Base-by-base conservation (phyloP, 2,888 invertebrate species). In the Orchesella flavescens region DNA sequence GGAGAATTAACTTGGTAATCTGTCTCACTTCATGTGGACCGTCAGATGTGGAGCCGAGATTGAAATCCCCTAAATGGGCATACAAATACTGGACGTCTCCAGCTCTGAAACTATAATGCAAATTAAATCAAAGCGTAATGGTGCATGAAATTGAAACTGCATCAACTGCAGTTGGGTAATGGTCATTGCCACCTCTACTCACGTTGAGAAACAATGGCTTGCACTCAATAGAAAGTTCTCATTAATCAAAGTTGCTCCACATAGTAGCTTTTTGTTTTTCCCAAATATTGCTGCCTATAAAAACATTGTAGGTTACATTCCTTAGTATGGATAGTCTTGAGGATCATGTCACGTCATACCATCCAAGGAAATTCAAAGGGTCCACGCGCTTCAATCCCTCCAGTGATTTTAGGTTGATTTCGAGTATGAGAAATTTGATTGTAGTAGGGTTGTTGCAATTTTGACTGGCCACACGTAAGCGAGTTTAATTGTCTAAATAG, bases 141-240 rank as follows among this genome's bases (percentile, higher is more conserved):
- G 15, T 49, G 59, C n/a, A 34, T 13, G 5, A 44, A n/a, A 23
- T 72, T 72, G 7, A 72, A n/a, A n/a, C n/a, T n/a, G n/a, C n/a
- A n/a, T n/a, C n/a, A n/a, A n/a, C n/a, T n/a, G n/a, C n/a, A n/a
- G n/a, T n/a, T n/a, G n/a, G n/a, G n/a, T n/a, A n/a, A n/a, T n/a
- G n/a, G n/a, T n/a, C n/a, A n/a, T n/a, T n/a, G n/a, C n/a, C n/a
- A n/a, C n/a, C n/a, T n/a, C n/a, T n/a, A 15, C 77, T 93, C 92
- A 96, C 96, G 95, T 94, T 43, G 95, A 95, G 24, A 97, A 95
- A 89, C 96, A 97, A 91, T 97, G 96, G 0, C 96, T 96, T 3
- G 96, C 96, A 1, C 96, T 94, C 12, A 96, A 91, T 69, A 96
- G 93, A 89, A 96, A 96, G 66, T 90, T 90, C 85, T 93, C 93